Conservation (phyloP, 2,797 vertebrate species). For the Sebastes minor region DNA sequence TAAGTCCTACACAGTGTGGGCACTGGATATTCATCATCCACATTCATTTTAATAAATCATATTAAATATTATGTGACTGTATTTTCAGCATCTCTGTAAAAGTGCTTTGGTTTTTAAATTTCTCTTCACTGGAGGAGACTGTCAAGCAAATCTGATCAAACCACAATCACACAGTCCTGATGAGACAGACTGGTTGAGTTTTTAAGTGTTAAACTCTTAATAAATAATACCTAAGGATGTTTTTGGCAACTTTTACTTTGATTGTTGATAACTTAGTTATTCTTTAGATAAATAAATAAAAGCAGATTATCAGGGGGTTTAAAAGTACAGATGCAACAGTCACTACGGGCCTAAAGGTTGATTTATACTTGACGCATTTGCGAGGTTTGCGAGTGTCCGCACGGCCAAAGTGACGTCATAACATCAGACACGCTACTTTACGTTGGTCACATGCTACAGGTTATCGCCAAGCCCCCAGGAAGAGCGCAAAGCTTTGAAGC, state of each 20-base stretch:
- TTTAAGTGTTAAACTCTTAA: not conserved
- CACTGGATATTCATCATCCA: not conserved
- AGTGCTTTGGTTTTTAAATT: not conserved
- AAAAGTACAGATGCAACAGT: not conserved
- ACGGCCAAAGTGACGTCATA: too few relatives aligned
- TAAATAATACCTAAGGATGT: not conserved
- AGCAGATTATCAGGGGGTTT: not conserved
- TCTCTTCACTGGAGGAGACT: not conserved
- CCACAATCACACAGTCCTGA: not conserved
- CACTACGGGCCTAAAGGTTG: not conserved
- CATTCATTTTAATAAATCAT: not conserved
- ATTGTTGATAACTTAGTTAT: too few relatives aligned
- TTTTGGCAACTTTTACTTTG: not conserved
- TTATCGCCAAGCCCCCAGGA: too few relatives aligned
- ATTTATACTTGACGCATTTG: too few relatives aligned
- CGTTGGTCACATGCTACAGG: fast-evolving
- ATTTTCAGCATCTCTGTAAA: too few relatives aligned
- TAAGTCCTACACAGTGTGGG: not conserved
- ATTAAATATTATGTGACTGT: not conserved
- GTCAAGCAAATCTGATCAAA: not conserved
- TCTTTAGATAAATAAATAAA: not conserved
- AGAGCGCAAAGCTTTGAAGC: too few relatives aligned
- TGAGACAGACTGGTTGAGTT: not conserved
- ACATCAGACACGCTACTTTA: too few relatives aligned
- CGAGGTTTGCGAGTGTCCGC: too few relatives aligned